Conservation (phyloP, 2,113 vertebrate species). For the Micronycteris hirsuta region DNA sequence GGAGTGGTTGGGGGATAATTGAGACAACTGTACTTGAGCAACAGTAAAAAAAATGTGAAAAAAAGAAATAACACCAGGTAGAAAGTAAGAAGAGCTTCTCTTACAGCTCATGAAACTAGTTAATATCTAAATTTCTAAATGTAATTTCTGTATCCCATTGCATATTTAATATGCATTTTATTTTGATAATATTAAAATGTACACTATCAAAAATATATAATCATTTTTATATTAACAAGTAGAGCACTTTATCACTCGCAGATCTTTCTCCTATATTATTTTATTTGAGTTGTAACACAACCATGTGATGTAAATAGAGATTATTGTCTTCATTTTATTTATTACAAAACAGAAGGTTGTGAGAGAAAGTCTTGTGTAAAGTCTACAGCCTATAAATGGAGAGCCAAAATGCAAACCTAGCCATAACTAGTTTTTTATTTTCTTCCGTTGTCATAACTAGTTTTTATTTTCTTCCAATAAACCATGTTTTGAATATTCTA, state of each 20-base stretch:
- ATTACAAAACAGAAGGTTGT: background rate
- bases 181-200: background rate
- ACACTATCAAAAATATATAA: background rate
- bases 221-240: slow-evolving; percentile 20
- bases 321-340: background rate
- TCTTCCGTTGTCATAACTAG: background rate
- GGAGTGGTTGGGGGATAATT: no score
- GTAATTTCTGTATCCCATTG: background rate
- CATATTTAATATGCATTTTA: background rate
- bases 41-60: no score
- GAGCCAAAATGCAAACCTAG: background rate
- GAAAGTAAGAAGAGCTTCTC: background rate
- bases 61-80: background rate
- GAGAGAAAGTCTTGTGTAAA: background rate
- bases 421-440: background rate
- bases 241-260: slow-evolving; percentile 7
- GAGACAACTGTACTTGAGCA: no score
- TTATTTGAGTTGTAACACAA: slow-evolving; percentile 24
- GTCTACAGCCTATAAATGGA: background rate
- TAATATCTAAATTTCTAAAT: background rate
- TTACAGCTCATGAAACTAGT: background rate
- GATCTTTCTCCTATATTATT: background rate
- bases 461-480: slow-evolving; percentile 35
- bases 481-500: background rate
- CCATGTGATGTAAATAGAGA: background rate